phyloP scores from a whole-genome alignment of 2,888 invertebrate species.

The Sarcophaga subvicina region DNA sequence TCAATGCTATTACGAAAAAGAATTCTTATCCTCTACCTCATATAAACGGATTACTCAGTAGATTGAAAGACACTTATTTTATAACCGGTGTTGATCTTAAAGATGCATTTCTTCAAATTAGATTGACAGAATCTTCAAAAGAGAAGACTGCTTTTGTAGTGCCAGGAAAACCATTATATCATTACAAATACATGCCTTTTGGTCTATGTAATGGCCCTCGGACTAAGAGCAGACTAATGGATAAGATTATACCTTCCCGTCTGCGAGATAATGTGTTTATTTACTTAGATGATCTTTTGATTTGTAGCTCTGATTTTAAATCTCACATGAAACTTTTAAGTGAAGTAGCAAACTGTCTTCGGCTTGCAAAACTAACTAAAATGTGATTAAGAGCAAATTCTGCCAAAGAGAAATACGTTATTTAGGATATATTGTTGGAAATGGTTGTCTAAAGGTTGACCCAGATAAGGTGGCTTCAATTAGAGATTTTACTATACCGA shows the following conservation, averaged over 20 bases:
- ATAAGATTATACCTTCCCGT: not conserved
- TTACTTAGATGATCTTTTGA: slow-evolving; percentile 51
- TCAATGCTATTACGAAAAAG: too few relatives aligned
- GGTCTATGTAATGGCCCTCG: too few relatives aligned
- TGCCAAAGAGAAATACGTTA: not conserved
- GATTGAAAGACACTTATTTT: slow-evolving; percentile 52
- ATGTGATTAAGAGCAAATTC: not conserved
- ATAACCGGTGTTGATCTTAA: slow-evolving; percentile 26
- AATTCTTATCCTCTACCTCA: too few relatives aligned
- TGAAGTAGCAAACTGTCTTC: slow-evolving; percentile 18
- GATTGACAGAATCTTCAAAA: slow-evolving; percentile 8
- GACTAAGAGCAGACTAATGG: too few relatives aligned
- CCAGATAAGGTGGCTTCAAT: slow-evolving; percentile 12
- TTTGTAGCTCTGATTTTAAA: slow-evolving; percentile 24
- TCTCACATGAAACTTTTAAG: slow-evolving; percentile 10
- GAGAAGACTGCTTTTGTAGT: slow-evolving; percentile 24
- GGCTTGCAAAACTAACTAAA: slow-evolving; percentile 29
- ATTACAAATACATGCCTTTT: too few relatives aligned
- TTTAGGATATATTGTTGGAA: slow-evolving; percentile 10
- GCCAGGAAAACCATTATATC: slow-evolving; percentile 28
- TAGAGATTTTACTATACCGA: slow-evolving; percentile 35
- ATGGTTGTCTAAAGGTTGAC: slow-evolving; percentile 20
- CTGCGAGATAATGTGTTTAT: slow-evolving; percentile 54
- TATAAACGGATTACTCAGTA: slow-evolving; percentile 50
- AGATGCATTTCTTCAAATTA: slow-evolving; percentile 31